Base-by-base conservation (phyloP, 37 sponge, comb jelly and placozoan species). In the Hexactinellida sp. region DNA sequence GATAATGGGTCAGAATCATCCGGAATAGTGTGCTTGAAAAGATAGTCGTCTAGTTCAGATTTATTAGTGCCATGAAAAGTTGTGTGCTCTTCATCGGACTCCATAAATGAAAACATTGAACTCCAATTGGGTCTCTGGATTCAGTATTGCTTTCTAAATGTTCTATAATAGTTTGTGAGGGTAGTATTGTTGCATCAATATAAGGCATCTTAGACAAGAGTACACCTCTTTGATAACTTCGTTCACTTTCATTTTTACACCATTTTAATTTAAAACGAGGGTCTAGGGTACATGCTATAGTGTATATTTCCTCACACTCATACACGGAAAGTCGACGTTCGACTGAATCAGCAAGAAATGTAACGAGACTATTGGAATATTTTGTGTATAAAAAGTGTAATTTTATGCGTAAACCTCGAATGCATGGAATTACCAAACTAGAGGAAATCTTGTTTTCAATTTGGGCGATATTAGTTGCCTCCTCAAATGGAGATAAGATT, bases 401-500 rank as follows among this genome's bases (percentile, higher is more conserved):
- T 63, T 63, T 7, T 63, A 63, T 63, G 30, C 76, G 76, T 63
- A 63, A 63, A 63, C 34, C 16, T 63, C 76, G 76, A 63, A 63
- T 28, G 76, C 32, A 63, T 63, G 76, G 76, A 23, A 63, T 63
- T 3, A 63, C 76, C 13, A 63, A 63, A 63, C 76, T 63, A 32
- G 76, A 63, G 76, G 76, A 63, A n/a, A 63, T 7, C 30, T 23
- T 63, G 21, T 10, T 63, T 23, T 63, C 76, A 63, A 63, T 63
- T 63, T 28, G 34, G 13, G 76, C 34, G 76, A 63, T 63, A 63
- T 32, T 63, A 32, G 76, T 63, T 63, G 76, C 76, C 76, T 63
- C 76, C 76, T 63, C 76, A 63, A 63, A 63, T 21, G 76, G 76
- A 7, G 76, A 28, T 47, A 85, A 36, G 47, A 85, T 85, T 38